phyloP scores from a whole-genome alignment of 2,797 vertebrate species.

The Acrossocheilus fasciatus region DNA sequence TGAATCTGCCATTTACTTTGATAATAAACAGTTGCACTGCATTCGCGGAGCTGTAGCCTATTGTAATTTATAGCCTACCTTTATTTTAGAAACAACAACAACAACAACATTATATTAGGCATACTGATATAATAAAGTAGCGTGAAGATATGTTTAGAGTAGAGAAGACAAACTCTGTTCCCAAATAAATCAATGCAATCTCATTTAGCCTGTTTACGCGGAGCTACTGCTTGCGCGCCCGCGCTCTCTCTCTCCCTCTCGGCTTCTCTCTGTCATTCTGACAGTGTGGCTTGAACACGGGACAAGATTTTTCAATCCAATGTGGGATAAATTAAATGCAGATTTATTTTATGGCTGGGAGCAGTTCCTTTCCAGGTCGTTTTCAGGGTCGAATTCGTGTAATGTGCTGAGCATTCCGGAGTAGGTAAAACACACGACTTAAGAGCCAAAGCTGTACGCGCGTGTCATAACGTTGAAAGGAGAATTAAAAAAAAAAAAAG shows the following conservation, averaged over 20 bases:
- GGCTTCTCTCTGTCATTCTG: slow-evolving; percentile 68
- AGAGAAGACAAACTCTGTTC: neutral
- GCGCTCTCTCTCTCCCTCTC: slow-evolving; percentile 33
- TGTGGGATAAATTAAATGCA: slow-evolving; percentile 76
- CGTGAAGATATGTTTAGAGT: neutral
- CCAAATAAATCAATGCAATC: neutral
- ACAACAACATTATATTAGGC: neutral
- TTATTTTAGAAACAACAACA: neutral
- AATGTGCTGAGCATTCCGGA: slow-evolving; percentile 63
- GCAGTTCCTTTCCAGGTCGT: slow-evolving; percentile 65
- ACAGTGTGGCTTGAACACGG: slow-evolving; percentile 73
- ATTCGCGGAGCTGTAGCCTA: neutral
- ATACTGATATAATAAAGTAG: neutral
- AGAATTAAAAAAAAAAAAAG: neutral
- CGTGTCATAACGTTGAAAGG: neutral
- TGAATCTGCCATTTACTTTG: neutral
- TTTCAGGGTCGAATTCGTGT: slow-evolving; percentile 64
- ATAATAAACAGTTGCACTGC: neutral
- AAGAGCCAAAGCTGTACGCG: slow-evolving; percentile 8
- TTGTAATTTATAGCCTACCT: neutral
- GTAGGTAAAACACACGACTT: slow-evolving; percentile 39
- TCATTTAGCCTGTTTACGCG: neutral
- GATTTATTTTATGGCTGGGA: slow-evolving; percentile 75
- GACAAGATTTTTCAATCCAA: slow-evolving; percentile 74
- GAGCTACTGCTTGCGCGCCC: neutral